Evolutionary conservation across 2,888 invertebrate species (phyloP).

Genomic region (Stictocephala bisonia): DNA sequence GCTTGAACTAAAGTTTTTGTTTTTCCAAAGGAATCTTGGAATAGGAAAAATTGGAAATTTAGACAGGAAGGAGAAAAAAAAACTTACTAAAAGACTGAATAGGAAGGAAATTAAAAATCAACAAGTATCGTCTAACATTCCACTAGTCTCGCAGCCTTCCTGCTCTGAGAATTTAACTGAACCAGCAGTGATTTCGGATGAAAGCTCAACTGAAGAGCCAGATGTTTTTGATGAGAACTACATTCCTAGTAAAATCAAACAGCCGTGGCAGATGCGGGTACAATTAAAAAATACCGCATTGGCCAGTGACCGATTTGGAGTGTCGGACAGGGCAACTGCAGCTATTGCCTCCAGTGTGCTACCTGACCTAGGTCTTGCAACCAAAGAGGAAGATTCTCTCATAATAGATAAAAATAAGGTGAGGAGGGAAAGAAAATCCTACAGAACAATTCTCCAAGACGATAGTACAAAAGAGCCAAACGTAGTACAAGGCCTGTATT

Average conservation of each 20-base stretch:
- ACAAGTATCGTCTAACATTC: too few species aligned
- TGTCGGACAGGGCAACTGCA: conserved; percentile 46
- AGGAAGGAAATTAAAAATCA: background rate
- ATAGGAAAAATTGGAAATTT: conserved; percentile 18
- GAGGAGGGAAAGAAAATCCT: too few species aligned
- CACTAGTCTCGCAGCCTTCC: too few species aligned
- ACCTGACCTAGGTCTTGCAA: conserved; percentile 22
- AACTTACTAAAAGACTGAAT: background rate
- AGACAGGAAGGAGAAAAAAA: conserved; percentile 11
- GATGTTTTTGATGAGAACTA: background rate
- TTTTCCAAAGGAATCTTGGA: conserved; percentile 20
- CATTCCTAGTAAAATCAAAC: background rate
- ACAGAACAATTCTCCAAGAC: too few species aligned
- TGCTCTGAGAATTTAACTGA: background rate
- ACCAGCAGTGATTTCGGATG: background rate
- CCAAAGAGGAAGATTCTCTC: too few species aligned
- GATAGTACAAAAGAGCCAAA: too few species aligned
- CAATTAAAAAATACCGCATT: conserved; percentile 2
- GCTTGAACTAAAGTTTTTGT: conserved; percentile 18
- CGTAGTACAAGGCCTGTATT: too few species aligned
- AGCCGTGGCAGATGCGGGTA: conserved; percentile 20
- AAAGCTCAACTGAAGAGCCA: background rate
- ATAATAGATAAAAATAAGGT: too few species aligned
- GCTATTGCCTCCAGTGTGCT: conserved; percentile 36
- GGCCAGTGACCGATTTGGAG: conserved; percentile 30